Base-by-base conservation (phyloP, 2,113 vertebrate genomes). In the Rhegmatorhina hoffmannsi region DNA sequence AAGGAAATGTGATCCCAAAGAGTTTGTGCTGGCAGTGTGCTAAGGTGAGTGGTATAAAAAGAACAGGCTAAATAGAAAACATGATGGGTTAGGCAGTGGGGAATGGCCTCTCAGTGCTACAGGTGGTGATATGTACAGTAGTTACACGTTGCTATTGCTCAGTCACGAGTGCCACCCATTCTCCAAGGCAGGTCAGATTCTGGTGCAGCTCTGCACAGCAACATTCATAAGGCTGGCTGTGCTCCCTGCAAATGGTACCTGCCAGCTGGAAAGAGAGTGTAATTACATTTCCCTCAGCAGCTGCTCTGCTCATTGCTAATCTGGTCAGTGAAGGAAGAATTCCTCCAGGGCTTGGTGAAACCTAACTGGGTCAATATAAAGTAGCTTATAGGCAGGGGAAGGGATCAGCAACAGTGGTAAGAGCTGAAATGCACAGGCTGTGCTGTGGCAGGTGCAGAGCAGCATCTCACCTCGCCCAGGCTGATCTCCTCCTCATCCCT, bases 121-220 rank as follows among this genome's bases (percentile, higher is more conserved):
- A 66, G 84, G 75, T 91, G 92, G 83, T 87, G 92, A 64, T 76
- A 95, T 74, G 6, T 92, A 92, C 94, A 95, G 89, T 94, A 95
- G 91, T 87, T 94, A 92, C 89, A 95, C 49, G 0, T 66, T 83
- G 94, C 95, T 97, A 97, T 97, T 97, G 97, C 97, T 97, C 95
- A 69, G 96, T 95, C 94, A 17, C 1, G 10, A 84, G 70, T 87
- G 92, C 90, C 92, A 84, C 92, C 91, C 34, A 14, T 70, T 80
- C 85, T 50, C 76, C 67, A 50, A 47, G 92, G 96, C 94, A 94
- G 91, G 55, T 5, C 6, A 1, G 70, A 6, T 55, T 72, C 74
- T 4, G 10, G 56, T 19, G 36, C 0, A 8, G 87, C 69, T 72
- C 87, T 0, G n/a, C 92, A 93, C 91, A 90, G 93, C 89, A 63